Conservation (phyloP, 2,888 invertebrate genomes). For the Biston betularia region DNA sequence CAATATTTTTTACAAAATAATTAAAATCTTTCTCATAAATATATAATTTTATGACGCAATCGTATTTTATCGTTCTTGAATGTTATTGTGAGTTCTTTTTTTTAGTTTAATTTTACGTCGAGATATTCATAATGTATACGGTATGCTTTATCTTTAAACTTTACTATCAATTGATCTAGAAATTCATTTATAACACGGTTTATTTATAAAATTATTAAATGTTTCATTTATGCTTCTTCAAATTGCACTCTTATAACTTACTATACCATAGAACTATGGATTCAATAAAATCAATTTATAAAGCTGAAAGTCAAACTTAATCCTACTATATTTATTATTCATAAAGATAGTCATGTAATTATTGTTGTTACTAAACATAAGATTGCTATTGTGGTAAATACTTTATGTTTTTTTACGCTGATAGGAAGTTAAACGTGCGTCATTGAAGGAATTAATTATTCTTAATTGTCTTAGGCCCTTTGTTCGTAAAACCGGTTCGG, state of each 20-base stretch:
- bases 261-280: background rate
- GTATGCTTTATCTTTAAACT: background rate
- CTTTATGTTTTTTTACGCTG: background rate
- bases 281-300: background rate
- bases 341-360: background rate
- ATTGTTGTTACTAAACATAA: too few species aligned
- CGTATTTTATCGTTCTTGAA: conserved; percentile 5
- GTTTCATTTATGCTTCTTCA: too few species aligned
- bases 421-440: conserved; percentile 28
- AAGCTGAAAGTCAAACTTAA: too few species aligned
- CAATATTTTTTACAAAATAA: conserved; percentile 10
- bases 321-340: too few species aligned
- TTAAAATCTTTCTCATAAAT: conserved; percentile 14
- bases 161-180: background rate
- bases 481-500: conserved; percentile 21
- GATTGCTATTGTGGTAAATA: too few species aligned
- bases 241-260: too few species aligned
- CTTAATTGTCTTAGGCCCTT: conserved; percentile 20
- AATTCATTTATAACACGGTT: too few species aligned
- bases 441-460: conserved; percentile 26
- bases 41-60: conserved; percentile 5
- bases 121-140: background rate
- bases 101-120: background rate
- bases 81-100: background rate
- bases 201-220: too few species aligned